phyloP scores from a whole-genome alignment of 1,140 invertebrate species.

The Bombus ignitus region DNA sequence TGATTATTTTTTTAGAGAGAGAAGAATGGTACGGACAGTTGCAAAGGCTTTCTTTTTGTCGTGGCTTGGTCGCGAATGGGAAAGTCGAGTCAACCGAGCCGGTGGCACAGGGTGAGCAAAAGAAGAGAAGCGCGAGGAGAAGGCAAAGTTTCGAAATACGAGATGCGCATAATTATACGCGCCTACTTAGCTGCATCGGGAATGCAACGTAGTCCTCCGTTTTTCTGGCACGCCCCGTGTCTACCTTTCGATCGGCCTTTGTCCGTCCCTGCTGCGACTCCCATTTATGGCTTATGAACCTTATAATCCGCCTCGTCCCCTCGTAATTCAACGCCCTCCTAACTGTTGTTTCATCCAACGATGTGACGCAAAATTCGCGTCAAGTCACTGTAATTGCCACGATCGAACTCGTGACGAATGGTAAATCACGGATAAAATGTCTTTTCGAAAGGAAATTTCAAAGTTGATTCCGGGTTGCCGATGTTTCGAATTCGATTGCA shows the following conservation, averaged over 20 bases:
- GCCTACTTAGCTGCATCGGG: constrained; percentile 68
- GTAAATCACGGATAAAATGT: too few relatives aligned
- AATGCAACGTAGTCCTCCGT: constrained; percentile 60
- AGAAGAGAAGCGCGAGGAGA: constrained; percentile 32
- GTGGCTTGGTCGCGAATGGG: not conserved
- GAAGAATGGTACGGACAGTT: not conserved
- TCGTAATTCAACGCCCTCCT: not conserved
- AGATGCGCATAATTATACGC: constrained; percentile 69
- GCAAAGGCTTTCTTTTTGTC: constrained; percentile 1
- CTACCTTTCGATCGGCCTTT: constrained; percentile 57
- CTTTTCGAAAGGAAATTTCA: not conserved
- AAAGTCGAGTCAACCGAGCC: constrained; percentile 12
- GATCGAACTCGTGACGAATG: too few relatives aligned
- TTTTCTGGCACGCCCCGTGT: constrained; percentile 64
- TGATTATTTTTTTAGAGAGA: too few relatives aligned
- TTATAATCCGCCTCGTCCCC: not conserved
- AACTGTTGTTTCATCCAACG: not conserved
- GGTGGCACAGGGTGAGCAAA: constrained; percentile 28
- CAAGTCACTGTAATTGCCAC: not conserved
- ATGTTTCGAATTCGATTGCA: too few relatives aligned
- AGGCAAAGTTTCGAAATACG: constrained; percentile 65
- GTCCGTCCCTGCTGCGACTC: constrained; percentile 7
- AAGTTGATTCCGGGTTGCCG: not conserved
- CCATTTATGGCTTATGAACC: constrained; percentile 41
- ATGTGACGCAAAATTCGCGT: not conserved